Conservation (phyloP, 2,797 vertebrate species). For the Moxostoma hubbsi region DNA sequence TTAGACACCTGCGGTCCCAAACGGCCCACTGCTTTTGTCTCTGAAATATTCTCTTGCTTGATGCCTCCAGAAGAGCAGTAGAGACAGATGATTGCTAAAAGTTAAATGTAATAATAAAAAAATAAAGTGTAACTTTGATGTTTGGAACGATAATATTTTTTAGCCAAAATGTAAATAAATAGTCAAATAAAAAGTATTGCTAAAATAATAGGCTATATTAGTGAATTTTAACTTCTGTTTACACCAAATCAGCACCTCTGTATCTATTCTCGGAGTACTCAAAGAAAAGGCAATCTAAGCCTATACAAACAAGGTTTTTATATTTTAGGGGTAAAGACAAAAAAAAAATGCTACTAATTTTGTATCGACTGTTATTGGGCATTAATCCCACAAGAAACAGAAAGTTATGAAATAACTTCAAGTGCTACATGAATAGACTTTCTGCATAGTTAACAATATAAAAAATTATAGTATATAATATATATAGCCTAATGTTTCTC, state of each 20-base stretch:
- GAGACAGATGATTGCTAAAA: background rate
- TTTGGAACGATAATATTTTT: background rate
- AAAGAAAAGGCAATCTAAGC: background rate
- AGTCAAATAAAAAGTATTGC: background rate
- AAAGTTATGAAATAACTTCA: background rate
- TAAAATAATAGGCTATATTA: background rate
- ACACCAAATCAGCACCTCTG: background rate
- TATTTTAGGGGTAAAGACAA: too few relatives aligned
- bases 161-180: background rate
- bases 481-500: background rate
- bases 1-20: conserved; percentile 68
- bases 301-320: background rate
- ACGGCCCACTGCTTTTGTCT: conserved; percentile 58
- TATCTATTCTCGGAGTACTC: background rate
- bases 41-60: conserved; percentile 23
- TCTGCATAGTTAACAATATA: background rate
- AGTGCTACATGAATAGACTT: background rate
- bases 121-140: background rate
- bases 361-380: background rate
- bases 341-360: too few relatives aligned
- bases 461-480: background rate
- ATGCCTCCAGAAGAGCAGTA: background rate
- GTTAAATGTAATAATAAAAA: background rate
- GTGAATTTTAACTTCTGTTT: background rate
- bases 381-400: background rate